Evolutionary conservation across 2,888 invertebrate genomes (phyloP), one percentile per base, ranked within the genome.

Genomic region (Yponomeuta cagnagella): DNA sequence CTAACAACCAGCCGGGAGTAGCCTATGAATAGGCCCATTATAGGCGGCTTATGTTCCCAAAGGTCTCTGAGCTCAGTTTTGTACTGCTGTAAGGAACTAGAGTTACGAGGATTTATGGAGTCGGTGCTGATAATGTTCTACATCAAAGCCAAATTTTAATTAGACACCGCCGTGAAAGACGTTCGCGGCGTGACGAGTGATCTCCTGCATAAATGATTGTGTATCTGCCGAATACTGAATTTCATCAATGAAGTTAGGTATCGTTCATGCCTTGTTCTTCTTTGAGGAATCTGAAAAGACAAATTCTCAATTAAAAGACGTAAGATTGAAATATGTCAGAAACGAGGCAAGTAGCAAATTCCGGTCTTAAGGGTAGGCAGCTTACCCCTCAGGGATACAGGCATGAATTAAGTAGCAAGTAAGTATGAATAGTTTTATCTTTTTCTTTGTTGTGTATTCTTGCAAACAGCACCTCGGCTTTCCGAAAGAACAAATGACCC

Each of bases 41-140:
- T 33, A 37, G 67, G 30, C 33, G 37, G 15, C 43, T 67, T 43
- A 67, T 12, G 2, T 58, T 68, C 33, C 33, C 31, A 69, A 33
- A 70, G 70, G 69, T 73, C 65, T 65, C 10, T 70, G 67, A 63
- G 69, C 70, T 64, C 66, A 69, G 65, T 70, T 43, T 72, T 58
- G 52, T 58, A 58, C 52, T 58, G 15, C 12, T 15, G 52, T 12
- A 15, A 58, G 52, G 15, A 58, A 15, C 52, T 15, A 15, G 15
- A 58, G 3, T 15, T 15, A 8, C 4, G 12, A 15, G 15, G 52
- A 58, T 12, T 58, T 15, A 15, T 58, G 52, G 52, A 58, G 15
- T 58, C 15, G 52, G 6, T 58, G 52, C 52, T 58, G 0, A 52
- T 52, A 52, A 52, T 10, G 52, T 58, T 58, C 12, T 58, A 58